Evolutionary conservation across 2,888 invertebrate genomes (phyloP).

Genomic region (Eristalis tenax): DNA sequence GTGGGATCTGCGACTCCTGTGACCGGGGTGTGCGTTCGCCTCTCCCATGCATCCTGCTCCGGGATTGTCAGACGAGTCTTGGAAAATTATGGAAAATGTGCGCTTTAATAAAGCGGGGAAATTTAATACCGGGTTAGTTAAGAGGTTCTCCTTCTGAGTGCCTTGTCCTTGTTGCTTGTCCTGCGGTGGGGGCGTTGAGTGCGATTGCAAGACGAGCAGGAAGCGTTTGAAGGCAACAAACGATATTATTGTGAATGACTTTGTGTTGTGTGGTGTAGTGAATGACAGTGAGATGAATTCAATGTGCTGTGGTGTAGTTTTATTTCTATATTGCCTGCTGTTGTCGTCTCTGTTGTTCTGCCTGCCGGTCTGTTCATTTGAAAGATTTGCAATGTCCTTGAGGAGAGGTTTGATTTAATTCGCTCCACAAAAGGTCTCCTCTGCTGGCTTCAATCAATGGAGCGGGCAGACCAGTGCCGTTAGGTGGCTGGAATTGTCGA

Average conservation of each 20-base stretch:
- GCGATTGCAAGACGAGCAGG: not conserved
- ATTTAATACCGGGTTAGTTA: constrained; percentile 48
- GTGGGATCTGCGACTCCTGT: not conserved
- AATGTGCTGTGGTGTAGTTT: not conserved
- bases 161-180: not conserved
- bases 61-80: constrained; percentile 3
- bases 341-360: too few relatives aligned
- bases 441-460: not conserved
- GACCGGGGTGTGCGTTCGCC: not conserved
- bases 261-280: not conserved
- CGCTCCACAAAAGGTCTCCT: not conserved
- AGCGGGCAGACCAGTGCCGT: not conserved
- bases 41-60: not conserved
- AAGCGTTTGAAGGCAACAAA: not conserved
- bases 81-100: constrained; percentile 39
- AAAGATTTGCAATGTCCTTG: not conserved
- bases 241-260: constrained; percentile 9
- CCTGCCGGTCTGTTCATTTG: not conserved
- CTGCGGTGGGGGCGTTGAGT: not conserved
- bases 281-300: constrained; percentile 16
- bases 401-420: constrained; percentile 5
- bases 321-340: not conserved
- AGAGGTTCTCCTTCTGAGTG: constrained; percentile 19
- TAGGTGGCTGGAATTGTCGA: not conserved
- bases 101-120: constrained; percentile 37